phyloP scores from a whole-genome alignment of 1,140 invertebrate species.

The Drosophila navojoa region DNA sequence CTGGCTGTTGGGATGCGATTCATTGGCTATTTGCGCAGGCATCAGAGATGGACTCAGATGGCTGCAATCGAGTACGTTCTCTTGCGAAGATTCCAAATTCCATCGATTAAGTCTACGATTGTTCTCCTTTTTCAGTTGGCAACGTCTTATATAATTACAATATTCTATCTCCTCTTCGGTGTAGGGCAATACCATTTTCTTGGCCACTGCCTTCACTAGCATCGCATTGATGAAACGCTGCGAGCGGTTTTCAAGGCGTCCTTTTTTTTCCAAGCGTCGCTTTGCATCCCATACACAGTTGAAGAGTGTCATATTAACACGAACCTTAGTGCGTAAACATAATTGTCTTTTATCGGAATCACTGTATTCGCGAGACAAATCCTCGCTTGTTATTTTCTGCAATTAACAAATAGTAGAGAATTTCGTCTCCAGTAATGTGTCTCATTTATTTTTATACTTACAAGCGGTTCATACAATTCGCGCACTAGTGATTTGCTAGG shows the following conservation, averaged over 20 bases:
- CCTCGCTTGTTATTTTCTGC: constrained; percentile 50
- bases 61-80: not conserved
- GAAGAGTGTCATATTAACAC: constrained; percentile 40
- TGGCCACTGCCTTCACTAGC: constrained; percentile 39
- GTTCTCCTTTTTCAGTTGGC: constrained; percentile 43
- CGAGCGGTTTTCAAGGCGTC: constrained; percentile 36
- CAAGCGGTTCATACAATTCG: not conserved
- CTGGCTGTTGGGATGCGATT: not conserved
- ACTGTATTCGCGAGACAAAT: constrained; percentile 37
- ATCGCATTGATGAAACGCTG: constrained; percentile 43
- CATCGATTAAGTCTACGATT: constrained; percentile 44
- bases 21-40: not conserved
- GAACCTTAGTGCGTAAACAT: constrained; percentile 50
- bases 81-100: not conserved
- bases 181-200: constrained; percentile 48
- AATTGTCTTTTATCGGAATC: constrained; percentile 29
- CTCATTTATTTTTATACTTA: constrained; percentile 8
- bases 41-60: not conserved
- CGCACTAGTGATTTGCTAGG: not conserved
- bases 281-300: constrained; percentile 58
- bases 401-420: not conserved
- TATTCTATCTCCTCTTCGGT: not conserved
- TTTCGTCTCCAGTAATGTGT: not conserved
- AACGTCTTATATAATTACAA: constrained; percentile 8
- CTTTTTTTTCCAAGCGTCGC: constrained; percentile 19